Conservation (phyloP, 2,113 vertebrate genomes). For the Phrynocephalus versicolor region DNA sequence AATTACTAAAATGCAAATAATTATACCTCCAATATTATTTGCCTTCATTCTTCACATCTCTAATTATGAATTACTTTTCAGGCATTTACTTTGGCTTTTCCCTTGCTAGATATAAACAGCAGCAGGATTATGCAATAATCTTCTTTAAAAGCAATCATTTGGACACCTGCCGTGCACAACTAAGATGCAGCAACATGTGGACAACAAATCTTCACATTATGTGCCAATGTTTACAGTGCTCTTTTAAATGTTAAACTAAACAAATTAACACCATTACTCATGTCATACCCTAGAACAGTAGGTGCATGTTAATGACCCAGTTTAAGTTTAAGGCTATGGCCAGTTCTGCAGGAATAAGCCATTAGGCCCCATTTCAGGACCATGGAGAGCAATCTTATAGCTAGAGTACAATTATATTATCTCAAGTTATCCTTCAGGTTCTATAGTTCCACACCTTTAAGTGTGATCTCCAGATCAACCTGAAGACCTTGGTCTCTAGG, state of each 20-base stretch:
- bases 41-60: neutral
- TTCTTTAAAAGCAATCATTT: slow-evolving; percentile 32
- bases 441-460: too few relatives aligned
- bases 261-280: neutral
- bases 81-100: slow-evolving; percentile 34
- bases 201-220: neutral
- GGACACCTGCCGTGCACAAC: neutral
- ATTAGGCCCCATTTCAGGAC: too few relatives aligned
- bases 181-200: neutral
- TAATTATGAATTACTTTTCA: slow-evolving; percentile 30
- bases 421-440: too few relatives aligned
- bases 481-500: too few relatives aligned
- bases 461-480: too few relatives aligned
- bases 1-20: slow-evolving; percentile 25
- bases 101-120: slow-evolving; percentile 18
- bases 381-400: too few relatives aligned
- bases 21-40: slow-evolving; percentile 10
- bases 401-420: too few relatives aligned
- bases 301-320: neutral
- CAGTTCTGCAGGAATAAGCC: too few relatives aligned
- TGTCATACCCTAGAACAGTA: neutral
- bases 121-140: slow-evolving; percentile 20
- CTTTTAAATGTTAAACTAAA: neutral
- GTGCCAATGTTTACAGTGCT: fast-evolving
- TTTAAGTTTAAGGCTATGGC: too few relatives aligned